phyloP scores from a whole-genome alignment of 2,797 vertebrate species.

The Avahi laniger region DNA sequence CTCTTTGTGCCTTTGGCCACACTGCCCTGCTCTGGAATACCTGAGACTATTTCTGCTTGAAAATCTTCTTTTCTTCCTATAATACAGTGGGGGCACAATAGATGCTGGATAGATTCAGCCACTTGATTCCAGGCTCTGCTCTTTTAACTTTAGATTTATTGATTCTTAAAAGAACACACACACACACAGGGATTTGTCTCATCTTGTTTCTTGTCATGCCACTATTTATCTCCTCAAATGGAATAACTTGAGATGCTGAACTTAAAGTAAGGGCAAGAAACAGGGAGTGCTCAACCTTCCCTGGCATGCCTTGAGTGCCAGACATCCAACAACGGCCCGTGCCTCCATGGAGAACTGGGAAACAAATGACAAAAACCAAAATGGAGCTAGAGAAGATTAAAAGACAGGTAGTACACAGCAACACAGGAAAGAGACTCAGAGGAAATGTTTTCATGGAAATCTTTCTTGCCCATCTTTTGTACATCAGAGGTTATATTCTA shows the following conservation, averaged over 20 bases:
- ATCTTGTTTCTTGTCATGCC: not conserved
- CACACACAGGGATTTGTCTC: not conserved
- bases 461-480: not conserved
- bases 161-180: not conserved
- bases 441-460: not conserved
- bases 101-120: not conserved
- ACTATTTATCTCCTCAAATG: not conserved
- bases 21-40: not conserved
- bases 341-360: not conserved
- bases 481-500: not conserved
- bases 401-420: fast-evolving
- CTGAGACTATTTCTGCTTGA: not conserved
- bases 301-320: not conserved
- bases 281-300: not conserved
- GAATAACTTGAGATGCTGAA: not conserved
- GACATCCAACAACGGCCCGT: not conserved
- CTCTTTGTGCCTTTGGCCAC: not conserved
- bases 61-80: fast-evolving
- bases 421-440: not conserved
- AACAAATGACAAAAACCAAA: not conserved
- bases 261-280: not conserved
- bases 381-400: not conserved
- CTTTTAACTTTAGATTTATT: not conserved
- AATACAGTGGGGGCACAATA: not conserved
- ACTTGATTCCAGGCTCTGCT: not conserved